Evolutionary conservation across 2,888 invertebrate species (phyloP).

Genomic region (Cryptus armator): DNA sequence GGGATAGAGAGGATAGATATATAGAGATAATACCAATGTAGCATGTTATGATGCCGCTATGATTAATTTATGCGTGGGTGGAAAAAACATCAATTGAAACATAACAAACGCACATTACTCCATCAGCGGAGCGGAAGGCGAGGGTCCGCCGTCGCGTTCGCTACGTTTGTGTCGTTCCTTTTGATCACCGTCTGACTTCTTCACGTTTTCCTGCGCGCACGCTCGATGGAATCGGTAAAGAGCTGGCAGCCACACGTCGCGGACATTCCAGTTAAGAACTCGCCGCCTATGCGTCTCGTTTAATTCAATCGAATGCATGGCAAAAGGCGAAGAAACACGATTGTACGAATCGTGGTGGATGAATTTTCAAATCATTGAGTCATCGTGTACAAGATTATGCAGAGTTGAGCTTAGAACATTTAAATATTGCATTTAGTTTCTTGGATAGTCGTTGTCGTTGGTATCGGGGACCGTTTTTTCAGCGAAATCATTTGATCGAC

Average conservation of each 20-base stretch:
- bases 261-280: constrained; percentile 74
- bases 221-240: constrained; percentile 56
- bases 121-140: constrained; percentile 82
- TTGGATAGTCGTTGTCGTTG: not conserved
- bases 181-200: constrained; percentile 74
- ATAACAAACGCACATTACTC: constrained; percentile 84
- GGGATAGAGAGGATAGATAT: not conserved
- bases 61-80: constrained; percentile 77
- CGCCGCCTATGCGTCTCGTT: constrained; percentile 19
- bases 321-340: not conserved
- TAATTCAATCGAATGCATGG: constrained; percentile 11
- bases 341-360: not conserved
- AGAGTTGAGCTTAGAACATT: not conserved
- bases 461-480: not conserved
- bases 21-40: constrained; percentile 16
- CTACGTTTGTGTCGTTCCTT: constrained; percentile 73
- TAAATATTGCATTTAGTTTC: not conserved
- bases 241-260: constrained; percentile 62
- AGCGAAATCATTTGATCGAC: not conserved
- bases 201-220: constrained; percentile 2
- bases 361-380: not conserved
- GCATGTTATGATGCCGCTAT: constrained; percentile 54
- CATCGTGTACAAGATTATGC: not conserved
- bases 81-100: constrained; percentile 81
- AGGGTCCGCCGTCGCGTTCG: constrained; percentile 72